Base-by-base conservation (phyloP, 2,113 vertebrate species). In the Mus spicilegus region DNA sequence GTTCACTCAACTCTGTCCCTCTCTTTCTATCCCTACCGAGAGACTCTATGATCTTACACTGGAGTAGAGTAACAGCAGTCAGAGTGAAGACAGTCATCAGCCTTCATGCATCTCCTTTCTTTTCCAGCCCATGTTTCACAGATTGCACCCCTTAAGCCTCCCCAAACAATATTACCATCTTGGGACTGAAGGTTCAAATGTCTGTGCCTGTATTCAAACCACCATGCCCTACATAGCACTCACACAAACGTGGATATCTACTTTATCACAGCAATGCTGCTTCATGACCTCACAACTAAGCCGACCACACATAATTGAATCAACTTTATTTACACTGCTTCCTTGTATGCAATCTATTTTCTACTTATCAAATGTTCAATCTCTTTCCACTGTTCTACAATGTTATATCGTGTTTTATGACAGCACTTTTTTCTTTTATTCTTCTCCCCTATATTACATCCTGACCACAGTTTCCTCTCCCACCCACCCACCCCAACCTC, bases 401-500 rank as follows among this genome's bases (percentile, higher is more conserved):
- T 20, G 58, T 81, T 73, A 90, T 54, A 36, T 4, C 19, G 28
- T 51, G 58, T 69, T 95, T 77, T 24, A 39, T 73, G 24, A 42
- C 3, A 28, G n/a, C 3, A 39, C 69, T 36, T 63, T 36, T 75
- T 82, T n/a, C n/a, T 17, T 28, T 84, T 84, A 28, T 39, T 63
- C 24, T 84, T 84, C n/a, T 63, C n/a, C 63, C n/a, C 39, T 42
- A 63, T 28, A 63, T 42, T 63, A 42, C 56, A 84, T n/a, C 24
- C 56, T 17, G 56, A 84, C n/a, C 20, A 46, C 26, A 61, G 56
- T 42, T 82, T 82, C n/a, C n/a, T 1, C n/a, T 61, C 14, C 56
- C 24, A 42, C 1, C 28, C 11, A 13, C 56, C n/a, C 36, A 3
- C 1, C 19, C 0, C 36, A 11, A 28, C 12, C 11, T 61, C 11